Evolutionary conservation across 2,888 invertebrate genomes (phyloP).

Genomic region (Troides oblongomaculatus): DNA sequence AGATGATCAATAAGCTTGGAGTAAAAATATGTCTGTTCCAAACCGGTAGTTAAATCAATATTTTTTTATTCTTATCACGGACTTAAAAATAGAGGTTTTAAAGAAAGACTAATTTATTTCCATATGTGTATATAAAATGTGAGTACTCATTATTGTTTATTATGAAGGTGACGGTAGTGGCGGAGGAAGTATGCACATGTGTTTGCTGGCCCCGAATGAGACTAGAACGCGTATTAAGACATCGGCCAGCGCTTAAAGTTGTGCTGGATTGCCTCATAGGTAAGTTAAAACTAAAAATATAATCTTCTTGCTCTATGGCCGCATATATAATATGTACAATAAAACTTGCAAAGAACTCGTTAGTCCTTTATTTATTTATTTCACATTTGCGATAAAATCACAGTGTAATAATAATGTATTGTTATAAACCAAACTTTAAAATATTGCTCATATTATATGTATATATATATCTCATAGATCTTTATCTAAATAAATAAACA

Average conservation of each 20-base stretch:
- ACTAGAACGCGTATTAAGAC: conserved; percentile 86
- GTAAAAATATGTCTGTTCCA: no score
- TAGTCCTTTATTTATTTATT: no score
- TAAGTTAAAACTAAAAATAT: conserved; percentile 47
- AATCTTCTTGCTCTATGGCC: neutral
- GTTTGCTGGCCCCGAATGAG: conserved; percentile 90
- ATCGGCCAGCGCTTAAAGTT: conserved; percentile 86
- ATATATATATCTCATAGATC: no score
- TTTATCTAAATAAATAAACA: no score
- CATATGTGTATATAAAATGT: neutral
- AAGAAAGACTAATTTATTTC: neutral
- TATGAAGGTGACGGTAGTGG: conserved; percentile 85
- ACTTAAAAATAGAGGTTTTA: neutral
- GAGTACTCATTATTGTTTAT: neutral
- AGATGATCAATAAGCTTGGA: no score
- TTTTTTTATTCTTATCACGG: no score
- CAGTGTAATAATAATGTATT: no score
- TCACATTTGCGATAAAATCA: no score
- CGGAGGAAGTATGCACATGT: conserved; percentile 88
- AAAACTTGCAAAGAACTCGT: no score
- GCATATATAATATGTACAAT: neutral
- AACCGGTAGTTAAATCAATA: no score
- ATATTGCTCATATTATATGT: no score
- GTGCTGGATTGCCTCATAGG: conserved; percentile 89
- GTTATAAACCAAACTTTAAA: no score